Percentiles rank a stretch among this genome's conserved stretches.
phyloP scores from a whole-genome alignment of 2,888 invertebrate genomes.

The Agrypnus murinus region DNA sequence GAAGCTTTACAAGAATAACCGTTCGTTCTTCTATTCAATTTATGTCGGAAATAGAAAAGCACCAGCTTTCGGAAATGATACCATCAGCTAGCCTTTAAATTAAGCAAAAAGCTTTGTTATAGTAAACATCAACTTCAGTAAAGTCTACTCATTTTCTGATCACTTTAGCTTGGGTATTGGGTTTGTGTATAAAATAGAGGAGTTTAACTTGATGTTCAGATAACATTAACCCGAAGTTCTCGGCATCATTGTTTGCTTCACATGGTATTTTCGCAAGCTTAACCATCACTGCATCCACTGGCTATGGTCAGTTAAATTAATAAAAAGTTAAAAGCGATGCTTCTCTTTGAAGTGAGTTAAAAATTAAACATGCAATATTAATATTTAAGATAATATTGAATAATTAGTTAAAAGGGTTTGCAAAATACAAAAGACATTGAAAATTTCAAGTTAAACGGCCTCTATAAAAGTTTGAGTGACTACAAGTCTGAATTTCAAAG shows the following conservation, averaged over 20 bases:
- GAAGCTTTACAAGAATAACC: too few relatives aligned
- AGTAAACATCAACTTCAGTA: neutral
- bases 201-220: conserved; percentile 29
- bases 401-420: too few relatives aligned
- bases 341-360: neutral
- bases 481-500: too few relatives aligned
- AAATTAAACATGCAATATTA: too few relatives aligned
- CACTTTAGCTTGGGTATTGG: conserved; percentile 14
- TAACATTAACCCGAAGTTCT: conserved; percentile 28
- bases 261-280: conserved; percentile 38
- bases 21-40: neutral
- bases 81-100: too few relatives aligned
- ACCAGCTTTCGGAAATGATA: too few relatives aligned
- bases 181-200: conserved; percentile 33
- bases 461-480: too few relatives aligned
- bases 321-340: conserved; percentile 17
- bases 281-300: neutral
- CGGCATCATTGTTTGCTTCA: conserved; percentile 31
- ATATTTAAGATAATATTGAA: too few relatives aligned
- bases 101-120: too few relatives aligned
- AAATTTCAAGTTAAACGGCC: too few relatives aligned
- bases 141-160: conserved; percentile 20
- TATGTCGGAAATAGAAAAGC: neutral
- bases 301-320: conserved; percentile 9
- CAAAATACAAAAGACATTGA: too few relatives aligned